phyloP scores from a whole-genome alignment of 2,797 vertebrate species.

The Epinephelus malabaricus region DNA sequence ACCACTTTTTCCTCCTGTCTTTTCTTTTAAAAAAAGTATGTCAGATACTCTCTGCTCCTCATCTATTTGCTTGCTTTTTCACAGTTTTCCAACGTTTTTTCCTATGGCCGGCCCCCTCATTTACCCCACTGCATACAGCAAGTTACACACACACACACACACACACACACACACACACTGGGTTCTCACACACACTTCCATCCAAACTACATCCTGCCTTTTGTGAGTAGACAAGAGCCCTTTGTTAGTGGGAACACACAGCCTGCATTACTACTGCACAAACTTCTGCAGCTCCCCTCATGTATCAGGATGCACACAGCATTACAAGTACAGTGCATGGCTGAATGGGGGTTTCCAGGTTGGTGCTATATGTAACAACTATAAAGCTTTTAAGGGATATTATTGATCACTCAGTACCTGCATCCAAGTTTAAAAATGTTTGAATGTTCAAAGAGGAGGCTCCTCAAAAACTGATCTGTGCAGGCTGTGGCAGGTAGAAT shows the following conservation, averaged over 20 bases:
- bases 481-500: conserved; percentile 6
- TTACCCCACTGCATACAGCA: conserved; percentile 50
- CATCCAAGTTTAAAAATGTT: conserved; percentile 10
- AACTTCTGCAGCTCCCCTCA: conserved; percentile 46
- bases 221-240: conserved; percentile 75
- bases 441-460: conserved; percentile 8
- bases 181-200: conserved; percentile 52
- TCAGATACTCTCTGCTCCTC: conserved; percentile 18
- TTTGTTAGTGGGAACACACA: conserved; percentile 71
- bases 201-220: conserved; percentile 73
- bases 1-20: conserved; percentile 12
- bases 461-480: conserved; percentile 22
- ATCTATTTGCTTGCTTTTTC: conserved; percentile 28
- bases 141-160: conserved; percentile 14
- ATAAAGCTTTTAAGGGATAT: conserved; percentile 33
- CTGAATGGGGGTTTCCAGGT: conserved; percentile 44
- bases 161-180: conserved; percentile 22
- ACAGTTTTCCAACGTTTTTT: conserved; percentile 38
- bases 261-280: conserved; percentile 65
- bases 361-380: conserved; percentile 22
- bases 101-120: conserved; percentile 33
- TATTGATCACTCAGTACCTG: conserved; percentile 28
- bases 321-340: conserved; percentile 36
- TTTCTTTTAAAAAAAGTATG: background rate
- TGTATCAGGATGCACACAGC: conserved; percentile 40